Evolutionary conservation across 2,797 vertebrate genomes (phyloP), one percentile per base, ranked within the genome.

Genomic region (Bovichtus variegatus): DNA sequence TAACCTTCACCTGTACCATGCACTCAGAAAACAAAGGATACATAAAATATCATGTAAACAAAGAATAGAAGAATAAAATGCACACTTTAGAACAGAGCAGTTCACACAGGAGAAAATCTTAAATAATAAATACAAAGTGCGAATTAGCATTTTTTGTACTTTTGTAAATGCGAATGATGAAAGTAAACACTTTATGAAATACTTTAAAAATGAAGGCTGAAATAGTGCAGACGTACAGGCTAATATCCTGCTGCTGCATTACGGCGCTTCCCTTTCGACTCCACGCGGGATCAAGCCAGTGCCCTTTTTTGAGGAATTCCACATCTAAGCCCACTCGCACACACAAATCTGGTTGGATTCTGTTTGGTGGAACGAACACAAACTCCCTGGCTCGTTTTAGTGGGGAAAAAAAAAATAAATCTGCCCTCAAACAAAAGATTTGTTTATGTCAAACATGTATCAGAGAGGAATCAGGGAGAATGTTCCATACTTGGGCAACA

Each of bases 11-110:
- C 58, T 76, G 49, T 38, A 68, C 76, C 74, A 78, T 84, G 83
- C 87, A 88, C 82, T 84, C 89, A 78, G 47, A 87, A 66, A 80
- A 79, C 62, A 78, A 68, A 78, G 59, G 19, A 83, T 67, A 76
- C 66, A 74, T 25, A 85, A 55, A 46, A 53, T 46, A 74, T 55
- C 59, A 61, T 80, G 75, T 74, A 69, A 82, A 85, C 50, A 87
- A 60, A 76, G 47, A 81, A 81, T 2, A 76, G 61, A 66, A 79
- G 71, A 78, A 79, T 25, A 65, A 79, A 86, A 84, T 75, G 31
- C 63, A 88, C 78, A 78, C 27, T 61, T 64, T 9, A 76, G 51
- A 83, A 70, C 36, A 88, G 55, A 81, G 76, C 47, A 82, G 46
- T 41, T 83, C 57, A 83, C 68, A 83, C 21, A 74, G 18, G 55